Conservation (phyloP, 92 coral and sea anemone genomes). For the Plumapathes pennacea region DNA sequence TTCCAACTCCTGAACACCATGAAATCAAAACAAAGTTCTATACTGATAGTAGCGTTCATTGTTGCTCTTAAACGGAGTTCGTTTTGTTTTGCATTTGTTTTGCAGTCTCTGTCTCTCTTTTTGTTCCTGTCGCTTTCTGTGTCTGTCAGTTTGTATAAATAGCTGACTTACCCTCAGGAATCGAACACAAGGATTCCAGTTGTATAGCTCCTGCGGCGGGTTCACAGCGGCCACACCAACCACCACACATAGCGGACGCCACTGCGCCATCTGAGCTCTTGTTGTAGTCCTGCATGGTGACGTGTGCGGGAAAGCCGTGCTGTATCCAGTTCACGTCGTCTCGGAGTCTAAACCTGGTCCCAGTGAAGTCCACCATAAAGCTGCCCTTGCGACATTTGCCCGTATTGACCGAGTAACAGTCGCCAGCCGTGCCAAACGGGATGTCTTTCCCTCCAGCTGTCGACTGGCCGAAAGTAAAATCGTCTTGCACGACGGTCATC, state of each 20-base stretch:
- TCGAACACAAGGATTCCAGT: conserved; percentile 66
- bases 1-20: too few species aligned
- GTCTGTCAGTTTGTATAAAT: too few species aligned
- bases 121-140: too few species aligned
- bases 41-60: too few species aligned
- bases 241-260: conserved; percentile 92
- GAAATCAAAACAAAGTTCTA: not conserved
- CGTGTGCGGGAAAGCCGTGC: conserved; percentile 80
- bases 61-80: too few species aligned
- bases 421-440: conserved; percentile 96
- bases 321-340: conserved; percentile 77
- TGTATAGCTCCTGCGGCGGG: conserved; percentile 72
- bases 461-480: conserved; percentile 64
- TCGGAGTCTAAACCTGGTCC: conserved; percentile 68
- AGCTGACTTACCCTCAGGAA: conserved; percentile 79
- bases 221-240: conserved; percentile 91
- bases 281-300: conserved; percentile 77
- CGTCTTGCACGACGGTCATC: conserved; percentile 59
- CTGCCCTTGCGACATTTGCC: conserved; percentile 86
- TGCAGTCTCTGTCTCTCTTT: too few species aligned
- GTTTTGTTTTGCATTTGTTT: too few species aligned
- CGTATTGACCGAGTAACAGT: conserved; percentile 87
- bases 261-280: conserved; percentile 47
- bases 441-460: conserved; percentile 46
- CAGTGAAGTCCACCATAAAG: conserved; percentile 87